These are phyloP conservation scores for Alviniconcha strummeri DNA, from an alignment of 2,888 invertebrate species.

Conservation along the genomic window DNA sequence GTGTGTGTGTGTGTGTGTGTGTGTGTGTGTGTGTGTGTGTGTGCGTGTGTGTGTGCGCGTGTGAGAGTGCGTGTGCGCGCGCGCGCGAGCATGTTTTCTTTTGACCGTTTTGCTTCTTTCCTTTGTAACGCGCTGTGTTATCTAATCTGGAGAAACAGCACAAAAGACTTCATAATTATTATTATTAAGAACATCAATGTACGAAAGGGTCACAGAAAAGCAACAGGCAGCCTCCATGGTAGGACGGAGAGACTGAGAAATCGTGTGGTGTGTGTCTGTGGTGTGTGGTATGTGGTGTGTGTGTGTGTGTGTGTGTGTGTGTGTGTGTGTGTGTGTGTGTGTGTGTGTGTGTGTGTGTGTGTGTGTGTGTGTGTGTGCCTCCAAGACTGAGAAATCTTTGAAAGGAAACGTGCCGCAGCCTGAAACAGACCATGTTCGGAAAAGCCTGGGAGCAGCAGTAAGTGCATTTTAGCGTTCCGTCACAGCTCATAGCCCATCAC, in stretches of 20 bases:
- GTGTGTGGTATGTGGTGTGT: too few relatives aligned
- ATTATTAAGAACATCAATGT: neutral
- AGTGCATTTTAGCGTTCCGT: too few relatives aligned
- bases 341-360: too few relatives aligned
- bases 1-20: too few relatives aligned
- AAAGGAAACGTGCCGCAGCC: neutral
- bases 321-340: slow-evolving; percentile 14
- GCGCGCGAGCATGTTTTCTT: neutral
- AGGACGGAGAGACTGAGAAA: neutral
- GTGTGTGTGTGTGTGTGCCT: neutral
- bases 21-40: too few relatives aligned
- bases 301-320: slow-evolving; percentile 20
- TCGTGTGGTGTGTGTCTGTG: too few relatives aligned
- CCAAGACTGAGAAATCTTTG: neutral
- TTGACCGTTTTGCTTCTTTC: neutral
- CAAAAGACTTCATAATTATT: neutral
- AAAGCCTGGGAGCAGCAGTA: too few relatives aligned
- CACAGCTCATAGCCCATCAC: neutral
- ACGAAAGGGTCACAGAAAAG: neutral
- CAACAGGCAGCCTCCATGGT: neutral
- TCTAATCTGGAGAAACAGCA: neutral
- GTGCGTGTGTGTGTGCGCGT: too few relatives aligned
- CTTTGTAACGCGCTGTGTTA: neutral
- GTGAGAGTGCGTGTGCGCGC: too few relatives aligned
- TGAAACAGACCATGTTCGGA: neutral